Base-by-base conservation (phyloP, 2,888 invertebrate species). In the Drosophila cyrtoloma region DNA sequence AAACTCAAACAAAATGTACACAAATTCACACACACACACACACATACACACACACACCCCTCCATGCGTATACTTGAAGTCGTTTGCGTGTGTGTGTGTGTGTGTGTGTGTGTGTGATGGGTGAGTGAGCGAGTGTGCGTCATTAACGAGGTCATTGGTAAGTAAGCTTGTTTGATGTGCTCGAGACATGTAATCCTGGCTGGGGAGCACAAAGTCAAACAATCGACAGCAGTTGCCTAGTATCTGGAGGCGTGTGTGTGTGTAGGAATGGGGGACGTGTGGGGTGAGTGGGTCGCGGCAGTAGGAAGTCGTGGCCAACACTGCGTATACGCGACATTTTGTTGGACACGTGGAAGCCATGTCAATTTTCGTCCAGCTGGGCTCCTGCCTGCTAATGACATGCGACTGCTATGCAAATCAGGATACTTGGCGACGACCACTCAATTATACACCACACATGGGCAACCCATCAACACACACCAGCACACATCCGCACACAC, bases 101-200 rank as follows among this genome's bases (percentile, higher is more conserved):
- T 33, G 32, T 53, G 53, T 55, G 59, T 55, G 37, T 22, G 22
- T 22, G 22, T 22, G n/a, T n/a, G n/a, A 22, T 69, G 64, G 74
- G 68, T 71, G 22, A 19, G 39, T 26, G 47, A 9, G 37, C 67
- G 66, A 75, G 74, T 83, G 71, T 75, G 82, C 73, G 86, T 78
- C 91, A 91, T 89, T 88, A 88, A 89, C 91, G 91, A 88, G 87
- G 87, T 87, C 91, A 87, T 85, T 87, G 90, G 90, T 87, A 87
- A 87, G 87, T 85, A 91, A 91, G 86, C 87, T 88, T 89, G 86
- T 91, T 91, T 88, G 87, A 88, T 90, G 91, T 86, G 81, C 83
- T 83, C 81, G 80, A 87, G 82, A 83, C 91, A 90, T 91, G 90
- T 90, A 84, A 86, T 83, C 83, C 79, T 51, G 77, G 64, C 77